Evolutionary conservation across 2,888 invertebrate genomes (phyloP), one percentile per base, ranked within the genome.

Genomic region (Tridacna gigas): DNA sequence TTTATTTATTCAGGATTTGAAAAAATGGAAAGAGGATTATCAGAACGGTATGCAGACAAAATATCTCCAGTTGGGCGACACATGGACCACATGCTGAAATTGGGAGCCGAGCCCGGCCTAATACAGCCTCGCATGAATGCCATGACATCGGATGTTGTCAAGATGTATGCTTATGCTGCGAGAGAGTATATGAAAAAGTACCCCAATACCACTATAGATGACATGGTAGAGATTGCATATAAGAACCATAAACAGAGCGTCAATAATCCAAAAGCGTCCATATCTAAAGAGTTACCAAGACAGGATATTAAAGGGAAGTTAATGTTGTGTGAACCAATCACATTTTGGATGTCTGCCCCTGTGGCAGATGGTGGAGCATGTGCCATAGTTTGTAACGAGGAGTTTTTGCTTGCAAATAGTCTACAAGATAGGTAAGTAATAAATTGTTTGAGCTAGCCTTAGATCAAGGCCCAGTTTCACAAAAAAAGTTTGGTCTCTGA

Each of bases 351-450:
- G 93, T 90, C 91, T 1, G 91, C 93, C 13, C 99, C 99, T 0
- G 99, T 99, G 0, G 99, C 99, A 67, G 99, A 99, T 95, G 99
- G 99, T 22, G 96, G 98, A 0, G 99, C 98, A 37, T 98, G 99
- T n/a, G 99, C 97, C 0, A 96, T 99, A 84, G 93, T 99, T 51
- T 98, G 97, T 88, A 98, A 97, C 11, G 99, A 99, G 95, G 96
- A 97, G 20, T 99, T 98, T 94, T 98, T 99, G 3, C 86, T 90
- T 67, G 96, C 96, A 48, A 97, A 98, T 92, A 93, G 94, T 48
- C 96, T 99, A 22, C 97, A 98, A 94, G 95, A 95, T 0, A 97
- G 97, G 94, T 88, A 47, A 26, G 77, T 63, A 61, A 22, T 15
- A n/a, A n/a, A n/a, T n/a, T n/a, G n/a, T n/a, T n/a, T n/a, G n/a